A percentile compares a stretch with the other conserved stretches of the same genome.
Conservation (phyloP, 2,113 vertebrate species). For the Apodemus sylvaticus region DNA sequence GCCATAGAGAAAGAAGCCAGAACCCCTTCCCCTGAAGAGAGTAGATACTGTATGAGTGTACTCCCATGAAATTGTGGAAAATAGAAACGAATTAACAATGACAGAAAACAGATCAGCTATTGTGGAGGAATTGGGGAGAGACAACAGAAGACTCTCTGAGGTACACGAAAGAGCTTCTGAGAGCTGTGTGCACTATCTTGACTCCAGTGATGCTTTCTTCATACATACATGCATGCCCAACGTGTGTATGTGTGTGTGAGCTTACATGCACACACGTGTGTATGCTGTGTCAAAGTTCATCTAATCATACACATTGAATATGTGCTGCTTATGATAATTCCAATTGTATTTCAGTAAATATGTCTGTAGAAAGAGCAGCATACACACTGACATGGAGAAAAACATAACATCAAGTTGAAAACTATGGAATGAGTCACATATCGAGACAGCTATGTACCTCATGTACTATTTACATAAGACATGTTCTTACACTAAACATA, state of each 20-base stretch:
- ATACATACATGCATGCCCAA: background rate
- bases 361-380: constrained; percentile 6
- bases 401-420: background rate
- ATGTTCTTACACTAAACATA: background rate
- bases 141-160: background rate
- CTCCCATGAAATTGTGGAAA: constrained; percentile 18
- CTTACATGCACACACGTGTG: background rate
- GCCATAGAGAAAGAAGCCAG: constrained; percentile 37
- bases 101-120: constrained; percentile 36
- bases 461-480: background rate
- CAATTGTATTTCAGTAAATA: background rate
- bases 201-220: background rate
- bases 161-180: background rate
- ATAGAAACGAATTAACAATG: constrained; percentile 21
- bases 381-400: background rate
- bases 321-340: background rate
- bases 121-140: background rate
- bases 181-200: background rate
- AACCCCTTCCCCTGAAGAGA: background rate
- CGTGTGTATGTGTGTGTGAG: background rate
- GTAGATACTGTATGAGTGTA: background rate
- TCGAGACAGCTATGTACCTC: background rate
- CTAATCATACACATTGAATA: background rate
- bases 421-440: background rate
- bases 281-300: background rate